phyloP scores from a whole-genome alignment of 2,888 invertebrate species.

The Gortyna flavago region DNA sequence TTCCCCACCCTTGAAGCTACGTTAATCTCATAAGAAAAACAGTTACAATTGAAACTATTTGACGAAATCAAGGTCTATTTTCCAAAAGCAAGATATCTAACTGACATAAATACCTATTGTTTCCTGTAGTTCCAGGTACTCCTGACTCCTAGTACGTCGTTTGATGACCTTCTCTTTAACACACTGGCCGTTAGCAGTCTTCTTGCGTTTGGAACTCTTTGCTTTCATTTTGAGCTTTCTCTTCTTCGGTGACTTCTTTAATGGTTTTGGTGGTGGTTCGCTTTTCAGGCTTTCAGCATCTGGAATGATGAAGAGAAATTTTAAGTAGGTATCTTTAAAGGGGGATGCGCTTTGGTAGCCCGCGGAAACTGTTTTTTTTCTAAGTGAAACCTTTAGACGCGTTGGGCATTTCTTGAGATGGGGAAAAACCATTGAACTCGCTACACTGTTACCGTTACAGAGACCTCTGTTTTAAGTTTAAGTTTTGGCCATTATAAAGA shows the following conservation, averaged over 20 bases:
- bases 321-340: background rate
- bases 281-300: constrained; percentile 39
- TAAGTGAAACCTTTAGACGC: too few relatives aligned
- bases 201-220: constrained; percentile 46
- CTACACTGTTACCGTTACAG: too few relatives aligned
- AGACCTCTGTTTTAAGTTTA: too few relatives aligned
- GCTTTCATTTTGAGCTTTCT: constrained; percentile 48
- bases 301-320: constrained; percentile 14
- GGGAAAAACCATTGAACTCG: too few relatives aligned
- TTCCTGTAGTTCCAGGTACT: constrained; percentile 26
- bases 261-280: constrained; percentile 11
- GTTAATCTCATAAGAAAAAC: background rate
- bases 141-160: constrained; percentile 40
- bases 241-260: constrained; percentile 44
- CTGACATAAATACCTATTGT: constrained; percentile 12
- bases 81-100: background rate
- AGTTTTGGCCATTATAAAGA: too few relatives aligned
- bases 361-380: too few relatives aligned
- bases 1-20: background rate
- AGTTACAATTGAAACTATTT: background rate
- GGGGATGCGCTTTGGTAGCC: too few relatives aligned
- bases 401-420: too few relatives aligned
- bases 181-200: constrained; percentile 6
- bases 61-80: background rate
- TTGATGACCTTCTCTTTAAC: constrained; percentile 48